These are phyloP conservation scores for Lepus europaeus DNA, from an alignment of 2,113 vertebrate genomes.

Conservation along the genomic window DNA sequence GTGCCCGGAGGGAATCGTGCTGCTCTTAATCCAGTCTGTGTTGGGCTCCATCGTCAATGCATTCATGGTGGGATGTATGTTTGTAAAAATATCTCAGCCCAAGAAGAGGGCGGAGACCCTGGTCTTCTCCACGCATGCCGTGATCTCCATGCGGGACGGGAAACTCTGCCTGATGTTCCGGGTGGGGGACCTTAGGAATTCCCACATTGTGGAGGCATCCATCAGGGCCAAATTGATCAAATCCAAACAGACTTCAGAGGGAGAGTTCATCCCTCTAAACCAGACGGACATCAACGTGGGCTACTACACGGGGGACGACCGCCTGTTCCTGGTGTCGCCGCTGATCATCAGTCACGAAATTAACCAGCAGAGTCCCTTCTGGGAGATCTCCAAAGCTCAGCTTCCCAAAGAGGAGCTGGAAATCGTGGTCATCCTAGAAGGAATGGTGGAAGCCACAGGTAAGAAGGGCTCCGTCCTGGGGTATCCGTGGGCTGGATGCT, in stretches of 20 bases:
- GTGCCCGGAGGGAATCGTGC: conserved; percentile 97
- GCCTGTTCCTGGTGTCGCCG: conserved; percentile 98
- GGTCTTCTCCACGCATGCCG: conserved; percentile 98
- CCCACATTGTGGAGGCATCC: conserved; percentile 99
- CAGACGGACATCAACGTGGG: conserved; percentile 99
- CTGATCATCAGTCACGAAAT: conserved; percentile 99
- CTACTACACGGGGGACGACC: conserved; percentile 98
- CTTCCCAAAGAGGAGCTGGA: conserved; percentile 97
- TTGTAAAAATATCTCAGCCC: conserved; percentile 99
- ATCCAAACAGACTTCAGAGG: conserved; percentile 99
- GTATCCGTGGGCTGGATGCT: neutral
- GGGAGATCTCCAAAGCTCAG: conserved; percentile 96
- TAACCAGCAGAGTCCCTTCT: conserved; percentile 98
- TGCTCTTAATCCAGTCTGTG: conserved; percentile 97
- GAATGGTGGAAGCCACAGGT: conserved; percentile 99
- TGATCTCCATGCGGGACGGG: conserved; percentile 98
- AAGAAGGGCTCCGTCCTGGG: conserved; percentile 80
- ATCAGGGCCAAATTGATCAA: conserved; percentile 99
- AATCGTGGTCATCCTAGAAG: conserved; percentile 99
- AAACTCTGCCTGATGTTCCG: conserved; percentile 99
- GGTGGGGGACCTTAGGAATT: conserved; percentile 98
- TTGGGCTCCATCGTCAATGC: conserved; percentile 99
- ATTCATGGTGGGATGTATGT: conserved; percentile 99
- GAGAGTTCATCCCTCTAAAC: conserved; percentile 99
- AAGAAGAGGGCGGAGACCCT: conserved; percentile 99